Evolutionary conservation across 2,888 invertebrate species (phyloP), one percentile per base, ranked within the genome.

Genomic region (Gnatocerus cornutus): DNA sequence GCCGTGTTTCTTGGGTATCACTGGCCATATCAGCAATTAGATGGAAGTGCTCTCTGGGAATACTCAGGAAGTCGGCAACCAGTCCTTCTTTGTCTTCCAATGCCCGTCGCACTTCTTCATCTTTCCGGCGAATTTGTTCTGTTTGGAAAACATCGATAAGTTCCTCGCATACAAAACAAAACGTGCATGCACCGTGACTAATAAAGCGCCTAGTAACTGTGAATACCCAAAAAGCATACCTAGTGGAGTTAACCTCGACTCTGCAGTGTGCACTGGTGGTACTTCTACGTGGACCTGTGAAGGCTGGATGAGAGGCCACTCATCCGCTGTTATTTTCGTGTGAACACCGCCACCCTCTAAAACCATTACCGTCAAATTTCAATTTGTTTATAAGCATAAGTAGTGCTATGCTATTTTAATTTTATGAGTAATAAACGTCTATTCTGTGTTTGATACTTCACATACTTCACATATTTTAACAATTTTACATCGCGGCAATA

Each of bases 191-290:
- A 43, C 30, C 7, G 53, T 14, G 30, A 50, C n/a, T 10, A 29
- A 46, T 29, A 53, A 62, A 50, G 62, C 59, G 8, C 27, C 12
- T 21, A 61, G 37, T 48, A 48, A 62, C 13, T 43, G 52, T 63
- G 63, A 63, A 63, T 43, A 63, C 63, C 63, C 63, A 27, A 52
- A 46, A 56, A 71, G 67, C 82, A 81, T 87, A 92, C 92, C 92
- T 84, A 92, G 88, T 75, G 93, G 92, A 71, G 93, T 93, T 78
- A 93, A 87, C 80, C 93, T 92, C 73, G 93, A 91, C 82, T 93
- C 91, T 13, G 94, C 93, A 63, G 90, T 90, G 79, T 91, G 91
- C 58, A 93, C 90, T 63, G 92, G 90, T 77, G 90, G 89, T 78
- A 91, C 89, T 78, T 90, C 90, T 71, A 93, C 88, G 78, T 90